These are phyloP conservation scores for Notothenia rossii DNA, from an alignment of 2,113 vertebrate species.

Conservation along the genomic window DNA sequence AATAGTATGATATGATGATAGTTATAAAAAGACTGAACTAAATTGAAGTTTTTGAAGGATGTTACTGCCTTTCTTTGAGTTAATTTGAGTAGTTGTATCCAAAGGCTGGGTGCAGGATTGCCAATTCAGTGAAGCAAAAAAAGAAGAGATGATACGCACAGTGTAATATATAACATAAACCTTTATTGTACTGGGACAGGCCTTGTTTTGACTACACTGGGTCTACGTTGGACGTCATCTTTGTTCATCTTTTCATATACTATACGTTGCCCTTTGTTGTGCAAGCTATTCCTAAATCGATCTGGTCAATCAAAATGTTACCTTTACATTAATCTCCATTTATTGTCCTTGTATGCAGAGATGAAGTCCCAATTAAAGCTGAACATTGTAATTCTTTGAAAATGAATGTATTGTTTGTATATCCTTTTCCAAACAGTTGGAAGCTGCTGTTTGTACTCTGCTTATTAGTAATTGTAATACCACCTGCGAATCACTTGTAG, in stretches of 20 bases:
- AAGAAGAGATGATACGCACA: not conserved
- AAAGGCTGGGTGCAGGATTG: not conserved
- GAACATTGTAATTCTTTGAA: not conserved
- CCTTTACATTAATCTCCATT: too few species aligned
- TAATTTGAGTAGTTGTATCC: constrained; percentile 3
- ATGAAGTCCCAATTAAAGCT: not conserved
- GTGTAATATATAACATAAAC: not conserved
- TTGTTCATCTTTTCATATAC: not conserved
- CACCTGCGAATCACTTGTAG: not conserved
- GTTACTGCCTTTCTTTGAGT: constrained; percentile 21
- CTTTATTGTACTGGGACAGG: too few species aligned
- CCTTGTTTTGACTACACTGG: not conserved
- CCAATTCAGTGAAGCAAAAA: not conserved
- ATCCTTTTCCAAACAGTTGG: not conserved
- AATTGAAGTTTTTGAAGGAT: not conserved
- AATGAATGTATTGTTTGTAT: not conserved
- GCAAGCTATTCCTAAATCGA: not conserved
- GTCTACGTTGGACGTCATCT: not conserved
- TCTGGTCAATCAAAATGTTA: not conserved
- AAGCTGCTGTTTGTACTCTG: not conserved
- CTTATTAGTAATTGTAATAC: not conserved
- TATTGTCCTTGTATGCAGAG: not conserved
- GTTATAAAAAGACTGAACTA: not conserved
- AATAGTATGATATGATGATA: not conserved
- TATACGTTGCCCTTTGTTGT: not conserved